Percentiles rank a stretch among this genome's conserved stretches.
Evolutionary conservation across 2,113 vertebrate species (phyloP).

Genomic region (Saiga tatarica): DNA sequence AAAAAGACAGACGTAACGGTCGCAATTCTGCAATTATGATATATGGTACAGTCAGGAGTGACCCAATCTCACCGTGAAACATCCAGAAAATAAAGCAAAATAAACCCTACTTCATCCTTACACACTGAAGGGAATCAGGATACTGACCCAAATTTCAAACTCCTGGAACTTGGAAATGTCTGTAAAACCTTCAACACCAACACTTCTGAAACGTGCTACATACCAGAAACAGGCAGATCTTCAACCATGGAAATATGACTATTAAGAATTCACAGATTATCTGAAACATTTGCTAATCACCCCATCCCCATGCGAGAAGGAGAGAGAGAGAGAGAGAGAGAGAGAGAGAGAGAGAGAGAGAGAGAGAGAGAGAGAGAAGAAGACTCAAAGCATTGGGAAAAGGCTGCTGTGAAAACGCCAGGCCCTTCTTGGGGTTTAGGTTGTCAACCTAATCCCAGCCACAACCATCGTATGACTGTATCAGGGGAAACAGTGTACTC

Average conservation of each 20-base stretch:
- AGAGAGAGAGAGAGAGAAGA: too few species aligned
- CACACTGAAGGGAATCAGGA: not conserved
- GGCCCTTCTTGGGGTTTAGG: slow-evolving; percentile 61
- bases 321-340: not conserved
- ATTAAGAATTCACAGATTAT: slow-evolving; percentile 73
- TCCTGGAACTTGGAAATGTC: slow-evolving; percentile 29
- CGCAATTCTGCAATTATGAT: not conserved
- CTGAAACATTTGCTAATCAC: slow-evolving; percentile 74
- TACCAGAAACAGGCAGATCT: slow-evolving; percentile 26
- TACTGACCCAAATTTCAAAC: slow-evolving; percentile 48
- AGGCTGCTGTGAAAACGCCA: slow-evolving; percentile 72
- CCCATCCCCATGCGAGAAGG: slow-evolving; percentile 59
- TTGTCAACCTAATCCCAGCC: slow-evolving; percentile 54
- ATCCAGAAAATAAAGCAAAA: slow-evolving; percentile 36
- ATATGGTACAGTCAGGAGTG: not conserved
- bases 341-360: slow-evolving; percentile 1
- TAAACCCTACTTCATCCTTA: not conserved
- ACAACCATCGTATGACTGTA: slow-evolving; percentile 33
- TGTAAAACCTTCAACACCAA: slow-evolving; percentile 5
- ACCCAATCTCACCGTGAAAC: not conserved
- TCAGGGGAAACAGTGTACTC: not conserved
- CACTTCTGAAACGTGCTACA: slow-evolving; percentile 34
- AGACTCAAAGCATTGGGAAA: slow-evolving; percentile 57
- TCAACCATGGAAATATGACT: slow-evolving; percentile 61
- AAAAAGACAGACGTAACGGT: not conserved